phyloP scores from a whole-genome alignment of 2,797 vertebrate species.

The Thalassophryne amazonica region DNA sequence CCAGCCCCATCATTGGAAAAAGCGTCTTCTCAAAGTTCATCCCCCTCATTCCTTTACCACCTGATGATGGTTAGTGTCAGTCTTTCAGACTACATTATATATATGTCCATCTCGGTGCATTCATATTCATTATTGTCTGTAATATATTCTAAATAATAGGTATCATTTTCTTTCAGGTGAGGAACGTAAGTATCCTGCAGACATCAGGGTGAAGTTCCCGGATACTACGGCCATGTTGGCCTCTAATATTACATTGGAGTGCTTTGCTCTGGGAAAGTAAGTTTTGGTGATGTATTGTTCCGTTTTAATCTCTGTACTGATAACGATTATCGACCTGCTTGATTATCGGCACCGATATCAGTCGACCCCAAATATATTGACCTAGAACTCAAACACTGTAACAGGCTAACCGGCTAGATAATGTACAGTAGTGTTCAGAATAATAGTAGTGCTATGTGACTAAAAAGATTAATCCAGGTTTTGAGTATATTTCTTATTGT shows the following conservation, averaged over 20 bases:
- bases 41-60: slow-evolving; percentile 84
- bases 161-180: slow-evolving; percentile 70
- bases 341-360: no score
- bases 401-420: no score
- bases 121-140: no score
- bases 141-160: neutral
- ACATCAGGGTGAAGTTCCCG: slow-evolving; percentile 91
- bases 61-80: slow-evolving; percentile 83
- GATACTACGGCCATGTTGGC: slow-evolving; percentile 89
- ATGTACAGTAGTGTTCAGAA: no score
- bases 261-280: slow-evolving; percentile 98
- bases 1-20: slow-evolving; percentile 91
- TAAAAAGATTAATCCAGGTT: no score
- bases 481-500: no score
- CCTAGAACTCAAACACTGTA: no score
- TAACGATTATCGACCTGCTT: no score
- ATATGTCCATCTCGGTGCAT: no score
- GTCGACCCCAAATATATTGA: no score
- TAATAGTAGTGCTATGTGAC: no score
- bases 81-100: neutral
- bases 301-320: no score
- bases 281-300: slow-evolving; percentile 44
- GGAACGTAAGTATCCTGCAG: slow-evolving; percentile 90
- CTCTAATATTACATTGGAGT: slow-evolving; percentile 94
- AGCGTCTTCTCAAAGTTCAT: slow-evolving; percentile 97